These are phyloP conservation scores for Pachyramphus minor DNA, from an alignment of 2,113 vertebrate genomes.

Conservation along the genomic window DNA sequence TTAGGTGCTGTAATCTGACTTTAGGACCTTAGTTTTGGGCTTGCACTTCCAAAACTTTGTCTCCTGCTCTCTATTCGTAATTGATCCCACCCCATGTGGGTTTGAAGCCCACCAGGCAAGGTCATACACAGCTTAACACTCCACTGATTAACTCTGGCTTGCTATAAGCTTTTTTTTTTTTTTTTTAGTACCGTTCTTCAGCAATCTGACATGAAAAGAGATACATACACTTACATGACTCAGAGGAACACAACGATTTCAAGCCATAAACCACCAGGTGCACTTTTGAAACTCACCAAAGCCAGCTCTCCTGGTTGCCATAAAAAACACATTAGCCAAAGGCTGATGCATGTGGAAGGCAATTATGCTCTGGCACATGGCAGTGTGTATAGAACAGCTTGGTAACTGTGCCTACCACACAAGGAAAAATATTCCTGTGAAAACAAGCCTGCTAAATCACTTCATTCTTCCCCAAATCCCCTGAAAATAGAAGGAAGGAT, in stretches of 20 bases:
- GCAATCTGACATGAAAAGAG: neutral
- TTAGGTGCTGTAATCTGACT: neutral
- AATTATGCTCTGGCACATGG: conserved; percentile 50
- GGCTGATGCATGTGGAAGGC: conserved; percentile 18
- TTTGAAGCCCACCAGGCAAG: neutral
- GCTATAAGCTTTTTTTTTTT: neutral
- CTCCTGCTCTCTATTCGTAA: neutral
- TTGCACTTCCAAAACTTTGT: neutral
- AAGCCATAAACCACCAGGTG: conserved; percentile 56
- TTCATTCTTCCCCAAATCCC: conserved; percentile 17
- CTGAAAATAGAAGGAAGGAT: conserved; percentile 16
- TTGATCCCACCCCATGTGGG: neutral
- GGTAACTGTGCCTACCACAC: conserved; percentile 49
- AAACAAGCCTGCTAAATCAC: conserved; percentile 50
- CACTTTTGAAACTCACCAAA: conserved; percentile 46
- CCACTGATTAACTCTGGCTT: neutral
- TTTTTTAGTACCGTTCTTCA: neutral
- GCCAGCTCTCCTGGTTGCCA: conserved; percentile 47
- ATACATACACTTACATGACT: neutral
- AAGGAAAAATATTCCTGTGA: conserved; percentile 46
- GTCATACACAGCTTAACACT: neutral
- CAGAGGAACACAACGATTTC: neutral
- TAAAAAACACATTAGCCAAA: conserved; percentile 66
- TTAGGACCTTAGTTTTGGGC: neutral
- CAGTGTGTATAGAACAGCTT: neutral